Conservation (phyloP, 2,888 invertebrate species). For the Lycaena phlaeas region DNA sequence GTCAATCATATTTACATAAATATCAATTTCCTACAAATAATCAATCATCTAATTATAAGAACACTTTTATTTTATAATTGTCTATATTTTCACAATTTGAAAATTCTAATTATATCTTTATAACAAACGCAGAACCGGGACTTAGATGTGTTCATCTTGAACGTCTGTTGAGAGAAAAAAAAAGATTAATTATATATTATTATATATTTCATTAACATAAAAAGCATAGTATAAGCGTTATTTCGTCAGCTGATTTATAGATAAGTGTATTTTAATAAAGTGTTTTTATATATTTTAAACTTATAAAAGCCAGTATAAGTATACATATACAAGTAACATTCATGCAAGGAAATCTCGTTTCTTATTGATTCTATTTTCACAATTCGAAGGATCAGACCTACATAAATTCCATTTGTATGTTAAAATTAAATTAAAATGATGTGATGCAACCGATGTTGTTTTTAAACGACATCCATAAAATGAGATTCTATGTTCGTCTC, state of each 20-base stretch:
- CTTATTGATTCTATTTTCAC: too few relatives aligned
- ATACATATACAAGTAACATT: constrained; percentile 42
- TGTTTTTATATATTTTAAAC: background rate
- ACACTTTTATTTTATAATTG: constrained; percentile 60
- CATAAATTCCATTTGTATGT: too few relatives aligned
- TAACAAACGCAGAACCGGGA: constrained; percentile 31
- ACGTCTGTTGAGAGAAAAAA: constrained; percentile 79
- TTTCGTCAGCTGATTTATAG: background rate
- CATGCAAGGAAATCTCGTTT: constrained; percentile 73
- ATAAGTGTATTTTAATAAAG: background rate
- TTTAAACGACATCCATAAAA: too few relatives aligned
- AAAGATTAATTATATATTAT: constrained; percentile 59
- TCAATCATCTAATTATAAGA: constrained; percentile 43
- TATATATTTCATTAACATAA: too few relatives aligned
- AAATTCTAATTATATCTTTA: constrained; percentile 20
- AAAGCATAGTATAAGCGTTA: constrained; percentile 12
- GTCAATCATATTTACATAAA: constrained; percentile 9
- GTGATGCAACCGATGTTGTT: too few relatives aligned
- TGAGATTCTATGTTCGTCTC: too few relatives aligned
- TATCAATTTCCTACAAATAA: constrained; percentile 14
- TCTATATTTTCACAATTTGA: constrained; percentile 29
- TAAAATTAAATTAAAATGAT: too few relatives aligned
- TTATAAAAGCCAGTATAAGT: constrained; percentile 1
- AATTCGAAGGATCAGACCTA: too few relatives aligned
- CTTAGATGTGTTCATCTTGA: constrained; percentile 82